These are phyloP conservation scores for Platycercus adscitus DNA, from an alignment of 2,113 vertebrate species.

Conservation along the genomic window DNA sequence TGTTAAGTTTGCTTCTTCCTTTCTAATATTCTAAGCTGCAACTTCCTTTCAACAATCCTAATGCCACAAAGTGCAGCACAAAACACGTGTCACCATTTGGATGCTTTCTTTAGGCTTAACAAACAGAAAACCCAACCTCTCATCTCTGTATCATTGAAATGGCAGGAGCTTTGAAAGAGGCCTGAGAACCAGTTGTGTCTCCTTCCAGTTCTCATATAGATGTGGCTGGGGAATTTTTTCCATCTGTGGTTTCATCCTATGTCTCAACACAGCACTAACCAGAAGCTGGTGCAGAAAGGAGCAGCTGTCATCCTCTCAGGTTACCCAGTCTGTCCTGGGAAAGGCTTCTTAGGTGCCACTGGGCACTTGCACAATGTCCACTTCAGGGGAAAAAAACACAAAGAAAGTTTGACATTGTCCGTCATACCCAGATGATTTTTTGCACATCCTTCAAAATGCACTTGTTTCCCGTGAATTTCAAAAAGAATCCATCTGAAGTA, in stretches of 20 bases:
- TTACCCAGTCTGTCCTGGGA: background rate
- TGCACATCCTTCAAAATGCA: background rate
- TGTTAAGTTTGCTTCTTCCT: background rate
- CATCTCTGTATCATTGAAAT: background rate
- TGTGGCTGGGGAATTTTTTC: background rate
- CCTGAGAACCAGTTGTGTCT: background rate
- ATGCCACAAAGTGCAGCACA: too few species aligned
- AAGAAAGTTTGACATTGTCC: background rate
- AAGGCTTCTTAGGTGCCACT: background rate
- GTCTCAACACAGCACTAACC: accelerated
- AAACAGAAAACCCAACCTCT: background rate
- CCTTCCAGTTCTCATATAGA: background rate
- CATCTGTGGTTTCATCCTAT: background rate
- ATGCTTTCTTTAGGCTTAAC: background rate
- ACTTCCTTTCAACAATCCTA: background rate
- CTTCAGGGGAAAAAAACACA: background rate
- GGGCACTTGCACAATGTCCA: background rate
- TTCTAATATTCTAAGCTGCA: background rate
- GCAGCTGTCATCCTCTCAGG: background rate
- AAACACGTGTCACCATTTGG: background rate
- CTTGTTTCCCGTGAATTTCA: background rate
- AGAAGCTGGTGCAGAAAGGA: background rate
- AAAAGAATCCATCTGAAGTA: background rate
- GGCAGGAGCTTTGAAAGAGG: background rate
- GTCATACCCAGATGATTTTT: background rate